Evolutionary conservation across 2,113 vertebrate species (phyloP).

Genomic region (Myocastor coypus): DNA sequence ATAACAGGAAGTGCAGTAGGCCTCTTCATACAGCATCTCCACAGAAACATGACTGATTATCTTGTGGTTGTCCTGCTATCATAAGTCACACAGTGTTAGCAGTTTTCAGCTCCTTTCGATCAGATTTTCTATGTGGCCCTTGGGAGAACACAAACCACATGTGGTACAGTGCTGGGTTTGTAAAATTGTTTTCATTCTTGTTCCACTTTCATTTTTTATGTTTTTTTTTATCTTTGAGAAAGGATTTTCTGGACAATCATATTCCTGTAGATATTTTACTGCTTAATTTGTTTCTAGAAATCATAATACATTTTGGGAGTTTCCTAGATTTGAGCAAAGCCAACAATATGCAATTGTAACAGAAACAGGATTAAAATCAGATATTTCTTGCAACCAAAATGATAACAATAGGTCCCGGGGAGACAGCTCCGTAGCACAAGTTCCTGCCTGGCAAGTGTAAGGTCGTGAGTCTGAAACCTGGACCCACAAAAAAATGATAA

Average conservation of each 20-base stretch:
- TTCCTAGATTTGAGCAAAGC: constrained; percentile 80
- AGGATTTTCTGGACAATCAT: not conserved
- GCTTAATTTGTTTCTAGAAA: constrained; percentile 72
- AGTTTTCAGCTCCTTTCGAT: not conserved
- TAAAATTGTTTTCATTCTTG: not conserved
- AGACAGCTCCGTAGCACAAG: no score
- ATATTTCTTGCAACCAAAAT: constrained; percentile 82
- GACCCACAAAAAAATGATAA: no score
- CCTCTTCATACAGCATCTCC: not conserved
- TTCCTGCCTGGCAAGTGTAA: no score
- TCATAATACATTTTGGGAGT: constrained; percentile 75
- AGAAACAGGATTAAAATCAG: constrained; percentile 82
- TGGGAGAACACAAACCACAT: not conserved
- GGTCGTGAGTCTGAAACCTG: no score
- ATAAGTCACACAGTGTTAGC: not conserved
- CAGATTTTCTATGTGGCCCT: no score
- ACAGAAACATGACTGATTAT: not conserved
- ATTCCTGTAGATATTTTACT: not conserved
- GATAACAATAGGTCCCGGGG: no score
- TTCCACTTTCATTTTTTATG: not conserved
- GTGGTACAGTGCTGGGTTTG: no score
- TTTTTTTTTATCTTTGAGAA: not conserved
- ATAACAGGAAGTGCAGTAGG: not conserved
- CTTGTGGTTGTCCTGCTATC: not conserved
- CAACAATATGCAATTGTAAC: constrained; percentile 74